Base-by-base conservation (phyloP, 2,797 vertebrate species). In the Buceros bicornis region DNA sequence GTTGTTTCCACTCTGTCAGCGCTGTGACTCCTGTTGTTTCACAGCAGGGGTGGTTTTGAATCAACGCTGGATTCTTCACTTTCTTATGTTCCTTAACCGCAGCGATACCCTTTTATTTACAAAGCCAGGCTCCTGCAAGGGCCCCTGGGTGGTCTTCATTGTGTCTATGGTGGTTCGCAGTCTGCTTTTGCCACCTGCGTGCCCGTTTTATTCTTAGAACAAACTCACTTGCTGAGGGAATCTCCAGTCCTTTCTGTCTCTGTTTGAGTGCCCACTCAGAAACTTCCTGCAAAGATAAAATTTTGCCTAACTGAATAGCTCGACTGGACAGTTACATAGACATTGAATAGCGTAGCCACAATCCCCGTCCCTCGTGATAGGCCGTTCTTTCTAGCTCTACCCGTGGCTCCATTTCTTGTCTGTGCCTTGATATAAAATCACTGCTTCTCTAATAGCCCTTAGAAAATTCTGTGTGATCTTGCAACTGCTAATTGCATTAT, bases 21-120 rank as follows among this genome's bases (percentile, higher is more conserved):
- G 4, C 57, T 43, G 8, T 29, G 50, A 21, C 22, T 74, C 50
- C 28, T 0, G 0, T 31, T 0, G 0, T 73, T 67, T 77, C 53
- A 35, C 69, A 73, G 42, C 67, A 60, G 71, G 71, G 19, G 5
- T 76, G 47, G n/a, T 5, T 70, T 64, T 64, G 40, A 77, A 18
- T 54, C 45, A 65, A 37, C 50, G 53, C 74, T 67, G 65, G 10
- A 57, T 89, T 84, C 45, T 86, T 43, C 22, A 24, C n/a, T 85
- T 89, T 74, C 26, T 69, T 42, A 16, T 3, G 12, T 47, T 86
- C 25, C 53, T 74, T 58, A 43, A 28, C 35, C 78, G 31, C 67
- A 80, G 31, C 5, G 8, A 65, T 37, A 33, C 13, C 10, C 35
- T n/a, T 71, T n/a, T 33, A 57, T n/a, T 22, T 2, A 20, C 16